These are phyloP conservation scores for Tachystola acroxantha DNA, from an alignment of 2,888 invertebrate genomes.

Conservation along the genomic window DNA sequence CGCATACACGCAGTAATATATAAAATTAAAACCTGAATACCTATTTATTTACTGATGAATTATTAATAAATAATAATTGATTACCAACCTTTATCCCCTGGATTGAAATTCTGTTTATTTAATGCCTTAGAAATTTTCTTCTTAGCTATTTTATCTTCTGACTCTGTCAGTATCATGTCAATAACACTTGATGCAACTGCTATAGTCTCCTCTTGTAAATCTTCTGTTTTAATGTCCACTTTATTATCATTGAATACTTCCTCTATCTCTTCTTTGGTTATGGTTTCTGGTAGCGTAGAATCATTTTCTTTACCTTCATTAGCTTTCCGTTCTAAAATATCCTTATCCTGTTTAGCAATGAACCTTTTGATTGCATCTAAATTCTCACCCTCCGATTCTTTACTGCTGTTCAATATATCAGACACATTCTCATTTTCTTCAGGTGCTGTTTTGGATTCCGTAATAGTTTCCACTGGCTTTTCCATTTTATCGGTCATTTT, in stretches of 20 bases:
- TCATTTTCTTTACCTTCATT: constrained; percentile 2
- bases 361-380: constrained; percentile 59
- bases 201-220: constrained; percentile 26
- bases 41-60: too few species aligned
- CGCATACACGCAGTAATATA: too few species aligned
- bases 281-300: background rate
- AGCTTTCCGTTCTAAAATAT: constrained; percentile 26
- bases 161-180: constrained; percentile 50
- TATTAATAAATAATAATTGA: too few species aligned
- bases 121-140: constrained; percentile 25
- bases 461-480: constrained; percentile 6
- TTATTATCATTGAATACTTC: constrained; percentile 6
- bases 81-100: constrained; percentile 37
- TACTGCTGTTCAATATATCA: constrained; percentile 27
- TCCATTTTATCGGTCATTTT: constrained; percentile 24
- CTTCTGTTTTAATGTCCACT: constrained; percentile 11
- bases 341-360: constrained; percentile 54
- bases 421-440: constrained; percentile 11
- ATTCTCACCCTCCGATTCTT: constrained; percentile 51
- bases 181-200: constrained; percentile 50
- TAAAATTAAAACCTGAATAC: too few species aligned
- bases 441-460: constrained; percentile 7
- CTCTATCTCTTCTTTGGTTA: constrained; percentile 2
- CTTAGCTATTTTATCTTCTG: constrained; percentile 36
- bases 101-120: constrained; percentile 22